These are phyloP conservation scores for Cyclura pinguis DNA, from an alignment of 2,797 vertebrate genomes.

Conservation along the genomic window DNA sequence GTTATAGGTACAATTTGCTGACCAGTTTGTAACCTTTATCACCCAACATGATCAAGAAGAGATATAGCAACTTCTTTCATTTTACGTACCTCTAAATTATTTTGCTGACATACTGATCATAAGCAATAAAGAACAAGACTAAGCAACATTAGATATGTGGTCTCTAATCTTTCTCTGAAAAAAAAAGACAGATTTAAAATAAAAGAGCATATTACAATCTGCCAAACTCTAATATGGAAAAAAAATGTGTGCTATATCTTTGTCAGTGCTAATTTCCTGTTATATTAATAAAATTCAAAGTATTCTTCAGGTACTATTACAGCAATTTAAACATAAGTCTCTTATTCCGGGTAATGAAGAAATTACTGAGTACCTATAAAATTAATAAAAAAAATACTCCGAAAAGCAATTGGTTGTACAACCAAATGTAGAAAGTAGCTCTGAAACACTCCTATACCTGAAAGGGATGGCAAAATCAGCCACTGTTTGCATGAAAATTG, in stretches of 20 bases:
- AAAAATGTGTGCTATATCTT: conserved; percentile 33
- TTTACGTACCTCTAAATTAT: not conserved
- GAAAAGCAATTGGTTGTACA: not conserved
- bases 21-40: not conserved
- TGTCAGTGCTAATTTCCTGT: conserved; percentile 30
- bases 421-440: not conserved
- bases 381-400: conserved; percentile 7
- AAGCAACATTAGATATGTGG: not conserved
- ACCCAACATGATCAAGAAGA: not conserved
- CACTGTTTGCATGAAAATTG: not conserved
- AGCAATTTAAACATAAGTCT: conserved; percentile 18
- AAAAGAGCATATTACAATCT: conserved; percentile 35
- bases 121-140: not conserved
- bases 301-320: conserved; percentile 41
- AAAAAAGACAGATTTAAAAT: not conserved
- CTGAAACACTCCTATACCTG: not conserved
- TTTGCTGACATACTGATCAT: not conserved
- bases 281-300: conserved; percentile 53
- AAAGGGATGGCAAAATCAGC: not conserved
- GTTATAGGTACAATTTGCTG: not conserved
- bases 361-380: conserved; percentile 15
- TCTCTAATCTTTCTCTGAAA: not conserved
- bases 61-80: not conserved
- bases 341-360: conserved; percentile 19
- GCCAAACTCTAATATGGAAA: conserved; percentile 21